These are phyloP conservation scores for Rhagium mordax DNA, from an alignment of 2,888 invertebrate genomes.

Conservation along the genomic window DNA sequence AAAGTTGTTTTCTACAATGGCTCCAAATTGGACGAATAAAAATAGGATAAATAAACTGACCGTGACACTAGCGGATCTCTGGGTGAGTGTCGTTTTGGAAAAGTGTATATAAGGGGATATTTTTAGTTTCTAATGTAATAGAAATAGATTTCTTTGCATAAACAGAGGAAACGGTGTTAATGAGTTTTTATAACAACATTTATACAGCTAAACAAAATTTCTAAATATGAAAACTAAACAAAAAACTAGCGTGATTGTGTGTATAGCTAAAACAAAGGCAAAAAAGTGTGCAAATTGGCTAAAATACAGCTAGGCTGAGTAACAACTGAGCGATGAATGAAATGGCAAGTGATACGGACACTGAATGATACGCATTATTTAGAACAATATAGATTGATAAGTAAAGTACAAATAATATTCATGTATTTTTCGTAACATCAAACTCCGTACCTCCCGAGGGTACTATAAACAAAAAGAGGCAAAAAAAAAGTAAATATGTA, in stretches of 20 bases:
- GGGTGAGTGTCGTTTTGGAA: conserved; percentile 10
- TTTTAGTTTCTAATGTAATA: neutral
- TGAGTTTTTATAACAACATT: conserved; percentile 2
- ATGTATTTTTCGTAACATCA: conserved; percentile 48
- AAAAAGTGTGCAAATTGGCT: conserved; percentile 12
- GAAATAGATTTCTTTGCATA: neutral
- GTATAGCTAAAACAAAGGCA: neutral
- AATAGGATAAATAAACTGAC: neutral
- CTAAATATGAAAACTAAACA: conserved; percentile 4
- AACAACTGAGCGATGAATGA: neutral
- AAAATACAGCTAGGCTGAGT: conserved; percentile 18
- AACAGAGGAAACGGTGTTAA: conserved; percentile 8
- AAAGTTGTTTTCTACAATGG: neutral
- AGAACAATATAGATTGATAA: conserved; percentile 6
- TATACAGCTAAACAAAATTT: neutral
- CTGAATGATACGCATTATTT: neutral
- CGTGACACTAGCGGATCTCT: neutral
- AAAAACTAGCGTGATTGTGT: conserved; percentile 26
- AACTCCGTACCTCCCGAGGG: conserved; percentile 41
- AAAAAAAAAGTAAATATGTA: conserved; percentile 19
- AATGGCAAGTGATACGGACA: neutral
- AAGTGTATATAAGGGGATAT: conserved; percentile 18
- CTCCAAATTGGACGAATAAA: neutral
- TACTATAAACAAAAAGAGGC: conserved; percentile 1
- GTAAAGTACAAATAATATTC: conserved; percentile 39